Conservation (phyloP, 2,888 invertebrate genomes). For the Notodromas monacha region DNA sequence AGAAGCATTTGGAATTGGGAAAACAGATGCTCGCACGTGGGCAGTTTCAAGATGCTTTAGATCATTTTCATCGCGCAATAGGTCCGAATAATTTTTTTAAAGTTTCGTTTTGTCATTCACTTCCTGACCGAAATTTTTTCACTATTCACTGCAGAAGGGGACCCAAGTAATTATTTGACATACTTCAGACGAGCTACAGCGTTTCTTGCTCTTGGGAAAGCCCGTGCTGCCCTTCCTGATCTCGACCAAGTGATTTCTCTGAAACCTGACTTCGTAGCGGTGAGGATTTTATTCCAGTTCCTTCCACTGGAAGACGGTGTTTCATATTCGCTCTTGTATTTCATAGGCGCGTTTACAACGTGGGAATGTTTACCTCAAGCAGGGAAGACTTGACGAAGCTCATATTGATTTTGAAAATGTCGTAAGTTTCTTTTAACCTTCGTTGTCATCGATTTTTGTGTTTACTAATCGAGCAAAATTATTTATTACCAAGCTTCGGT, state of each 20-base stretch:
- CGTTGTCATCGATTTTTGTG: neutral
- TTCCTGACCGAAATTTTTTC: conserved; percentile 6
- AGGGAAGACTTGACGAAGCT: conserved; percentile 49
- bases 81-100: conserved; percentile 26
- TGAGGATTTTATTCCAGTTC: conserved; percentile 27
- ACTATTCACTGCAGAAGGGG: conserved; percentile 36
- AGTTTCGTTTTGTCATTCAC: neutral
- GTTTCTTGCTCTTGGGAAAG: conserved; percentile 75
- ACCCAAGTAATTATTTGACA: conserved; percentile 76
- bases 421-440: too few species aligned
- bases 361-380: conserved; percentile 59
- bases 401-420: conserved; percentile 46
- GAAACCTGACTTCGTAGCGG: conserved; percentile 75
- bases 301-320: neutral
- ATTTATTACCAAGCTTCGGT: conserved; percentile 22
- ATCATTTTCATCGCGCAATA: conserved; percentile 90
- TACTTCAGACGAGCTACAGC: conserved; percentile 84
- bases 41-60: conserved; percentile 73
- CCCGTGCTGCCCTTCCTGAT: conserved; percentile 74
- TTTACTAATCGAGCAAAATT: conserved; percentile 5
- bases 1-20: conserved; percentile 73
- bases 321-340: conserved; percentile 6
- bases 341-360: conserved; percentile 33
- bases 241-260: conserved; percentile 65
- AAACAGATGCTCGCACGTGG: conserved; percentile 64